Percentiles rank a stretch among this genome's conserved stretches.
Evolutionary conservation across 2,888 invertebrate species (phyloP).

Genomic region (Embidobia sp.): DNA sequence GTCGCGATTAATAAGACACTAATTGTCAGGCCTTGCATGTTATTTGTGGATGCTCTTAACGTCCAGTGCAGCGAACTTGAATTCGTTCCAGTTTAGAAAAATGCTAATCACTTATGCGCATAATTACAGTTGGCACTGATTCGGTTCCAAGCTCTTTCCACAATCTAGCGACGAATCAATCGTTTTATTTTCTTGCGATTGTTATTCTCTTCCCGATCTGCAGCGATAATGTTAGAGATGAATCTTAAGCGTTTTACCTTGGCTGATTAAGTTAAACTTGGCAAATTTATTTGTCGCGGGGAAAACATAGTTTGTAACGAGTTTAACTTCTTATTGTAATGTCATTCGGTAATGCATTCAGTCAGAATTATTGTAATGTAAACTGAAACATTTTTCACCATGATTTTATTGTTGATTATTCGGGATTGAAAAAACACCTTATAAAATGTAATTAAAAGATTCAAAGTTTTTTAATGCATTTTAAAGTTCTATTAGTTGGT

Average conservation of each 20-base stretch:
- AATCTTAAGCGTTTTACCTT: not conserved
- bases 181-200: constrained; percentile 11
- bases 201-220: constrained; percentile 18
- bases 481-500: too few species aligned
- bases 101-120: constrained; percentile 31
- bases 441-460: too few species aligned
- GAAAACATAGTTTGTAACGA: too few species aligned
- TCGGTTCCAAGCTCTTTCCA: constrained; percentile 4
- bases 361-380: too few species aligned
- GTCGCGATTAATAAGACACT: not conserved
- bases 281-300: too few species aligned
- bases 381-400: too few species aligned
- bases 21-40: not conserved
- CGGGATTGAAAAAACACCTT: too few species aligned
- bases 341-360: too few species aligned
- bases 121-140: constrained; percentile 18
- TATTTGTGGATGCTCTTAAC: constrained; percentile 4
- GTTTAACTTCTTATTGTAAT: too few species aligned
- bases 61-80: not conserved
- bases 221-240: constrained; percentile 12
- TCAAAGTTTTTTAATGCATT: too few species aligned
- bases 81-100: constrained; percentile 12
- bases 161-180: too few species aligned
- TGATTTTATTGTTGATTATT: too few species aligned
- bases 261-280: not conserved